phyloP scores from a whole-genome alignment of 2,113 vertebrate genomes.

The Rhadina sibilatrix region DNA sequence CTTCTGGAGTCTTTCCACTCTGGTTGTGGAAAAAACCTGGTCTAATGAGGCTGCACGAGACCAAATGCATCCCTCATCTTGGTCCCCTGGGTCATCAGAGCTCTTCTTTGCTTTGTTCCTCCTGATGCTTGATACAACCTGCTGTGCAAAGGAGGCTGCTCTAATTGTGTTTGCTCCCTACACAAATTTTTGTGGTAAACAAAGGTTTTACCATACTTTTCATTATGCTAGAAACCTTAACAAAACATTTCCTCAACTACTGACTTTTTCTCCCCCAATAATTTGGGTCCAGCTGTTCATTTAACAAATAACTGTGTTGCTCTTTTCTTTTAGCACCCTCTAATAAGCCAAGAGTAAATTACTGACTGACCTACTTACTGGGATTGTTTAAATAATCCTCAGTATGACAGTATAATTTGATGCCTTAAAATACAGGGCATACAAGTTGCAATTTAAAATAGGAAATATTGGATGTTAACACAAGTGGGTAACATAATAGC shows the following conservation, averaged over 20 bases:
- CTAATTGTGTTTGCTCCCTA: neutral
- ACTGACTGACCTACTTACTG: slow-evolving; percentile 63
- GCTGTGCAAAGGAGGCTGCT: neutral
- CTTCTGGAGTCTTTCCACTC: neutral
- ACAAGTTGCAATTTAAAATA: slow-evolving; percentile 28
- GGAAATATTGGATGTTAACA: slow-evolving; percentile 15
- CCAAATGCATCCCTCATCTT: neutral
- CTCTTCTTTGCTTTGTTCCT: neutral
- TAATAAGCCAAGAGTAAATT: slow-evolving; percentile 55
- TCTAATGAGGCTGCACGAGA: neutral
- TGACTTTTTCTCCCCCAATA: neutral
- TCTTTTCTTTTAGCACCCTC: slow-evolving; percentile 35
- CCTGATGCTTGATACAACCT: neutral
- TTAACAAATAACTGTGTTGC: slow-evolving; percentile 14
- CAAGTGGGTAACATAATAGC: neutral
- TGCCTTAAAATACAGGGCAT: slow-evolving; percentile 43
- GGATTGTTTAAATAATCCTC: slow-evolving; percentile 65
- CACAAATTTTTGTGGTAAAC: neutral
- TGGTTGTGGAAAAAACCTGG: neutral
- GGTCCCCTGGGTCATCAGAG: neutral
- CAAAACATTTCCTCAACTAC: neutral
- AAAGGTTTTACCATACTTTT: neutral
- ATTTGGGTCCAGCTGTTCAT: slow-evolving; percentile 16
- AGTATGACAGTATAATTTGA: slow-evolving; percentile 44
- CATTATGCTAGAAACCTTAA: neutral